These are phyloP conservation scores for Probosciger aterrimus DNA, from an alignment of 2,113 vertebrate genomes.

Conservation along the genomic window DNA sequence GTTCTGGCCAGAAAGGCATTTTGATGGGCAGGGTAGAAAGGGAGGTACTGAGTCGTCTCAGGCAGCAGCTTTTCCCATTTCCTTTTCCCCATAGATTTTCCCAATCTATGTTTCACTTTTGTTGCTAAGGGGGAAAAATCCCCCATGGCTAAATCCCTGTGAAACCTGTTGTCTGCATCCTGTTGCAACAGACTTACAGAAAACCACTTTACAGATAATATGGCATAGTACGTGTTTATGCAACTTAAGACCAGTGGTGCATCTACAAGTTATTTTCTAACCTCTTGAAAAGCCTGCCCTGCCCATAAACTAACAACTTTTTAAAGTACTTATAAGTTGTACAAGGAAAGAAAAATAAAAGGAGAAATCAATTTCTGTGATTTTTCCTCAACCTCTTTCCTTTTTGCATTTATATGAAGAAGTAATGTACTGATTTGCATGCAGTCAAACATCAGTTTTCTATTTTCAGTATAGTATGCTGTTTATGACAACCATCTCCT, in stretches of 20 bases:
- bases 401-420: background rate
- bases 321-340: background rate
- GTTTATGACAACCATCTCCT: background rate
- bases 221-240: accelerated
- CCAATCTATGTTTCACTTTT: background rate
- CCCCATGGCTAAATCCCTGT: background rate
- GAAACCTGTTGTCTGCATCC: background rate
- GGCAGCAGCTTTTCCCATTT: background rate
- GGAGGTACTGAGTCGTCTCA: background rate
- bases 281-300: background rate
- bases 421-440: background rate
- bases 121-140: background rate
- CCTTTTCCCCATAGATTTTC: background rate
- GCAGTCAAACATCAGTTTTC: constrained; percentile 3
- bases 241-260: background rate
- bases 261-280: background rate
- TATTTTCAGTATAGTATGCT: background rate
- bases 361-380: background rate
- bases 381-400: background rate
- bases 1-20: background rate
- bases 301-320: background rate
- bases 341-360: background rate
- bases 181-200: background rate
- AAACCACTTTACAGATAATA: background rate
- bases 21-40: background rate